Evolutionary conservation across 2,113 vertebrate species (phyloP), one percentile per base, ranked within the genome.

Genomic region (Thryonomys swinderianus): DNA sequence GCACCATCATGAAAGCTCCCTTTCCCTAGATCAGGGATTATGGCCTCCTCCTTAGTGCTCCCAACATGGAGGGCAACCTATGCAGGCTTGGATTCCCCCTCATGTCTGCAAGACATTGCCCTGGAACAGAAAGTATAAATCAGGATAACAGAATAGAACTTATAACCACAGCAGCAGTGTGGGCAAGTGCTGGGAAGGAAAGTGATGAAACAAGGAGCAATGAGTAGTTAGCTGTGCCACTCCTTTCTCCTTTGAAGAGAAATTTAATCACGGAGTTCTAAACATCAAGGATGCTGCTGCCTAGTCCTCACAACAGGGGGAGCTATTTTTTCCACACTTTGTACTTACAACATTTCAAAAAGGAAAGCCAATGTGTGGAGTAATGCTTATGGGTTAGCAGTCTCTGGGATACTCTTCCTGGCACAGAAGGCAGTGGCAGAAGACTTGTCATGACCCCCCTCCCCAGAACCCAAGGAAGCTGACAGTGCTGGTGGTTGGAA

Each of bases 61-160:
- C 59, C 64, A 84, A 34, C 42, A 45, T 82, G 79, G n/a, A 81
- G 90, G 25, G 23, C 55, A 91, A 82, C 94, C 96, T 27, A 80
- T 48, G 59, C 96, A 95, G 79, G 40, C 86, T 95, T 95, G 10
- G 62, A 48, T 90, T 88, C 40, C 45, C 91, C 21, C 83, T 92
- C 13, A 95, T 0, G 42, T 91, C 85, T 57, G 85, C 80, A 97
- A 95, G n/a, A 57, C 73, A 88, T 1, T 81, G 78, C 78, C 81
- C 51, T 96, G 96, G 95, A 90, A 40, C 83, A 82, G 71, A 82
- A 97, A 69, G 12, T n/a, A 53, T 92, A 84, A 93, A 95, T 98
- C 73, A 95, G 71, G 25, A 45, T 11, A 30, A 42, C 5, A 6
- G 23, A 45, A 42, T 5, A 6, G 23, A 45, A 45, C 42, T 23